A percentile compares a stretch with the other conserved stretches of the same genome.
These are phyloP conservation scores for Pilophorus perplexus DNA, from an alignment of 2,888 invertebrate genomes.

Conservation along the genomic window DNA sequence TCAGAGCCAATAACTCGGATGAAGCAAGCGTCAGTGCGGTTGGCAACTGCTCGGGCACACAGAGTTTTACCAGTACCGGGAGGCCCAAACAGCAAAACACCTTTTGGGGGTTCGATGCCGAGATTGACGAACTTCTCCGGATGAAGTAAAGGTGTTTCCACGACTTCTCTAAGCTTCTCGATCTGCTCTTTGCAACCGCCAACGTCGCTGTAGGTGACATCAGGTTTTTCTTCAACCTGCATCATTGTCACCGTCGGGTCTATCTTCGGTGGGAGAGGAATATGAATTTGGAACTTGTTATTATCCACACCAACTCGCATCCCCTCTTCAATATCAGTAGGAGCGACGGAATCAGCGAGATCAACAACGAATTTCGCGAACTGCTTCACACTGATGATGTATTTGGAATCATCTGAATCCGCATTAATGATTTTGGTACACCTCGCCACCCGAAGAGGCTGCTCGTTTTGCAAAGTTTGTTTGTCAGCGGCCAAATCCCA, in stretches of 20 bases:
- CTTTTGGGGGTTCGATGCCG: conserved; percentile 98
- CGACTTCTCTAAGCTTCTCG: conserved; percentile 96
- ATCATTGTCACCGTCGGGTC: conserved; percentile 99
- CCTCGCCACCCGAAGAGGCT: conserved; percentile 93
- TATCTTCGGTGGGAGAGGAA: conserved; percentile 98
- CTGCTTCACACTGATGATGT: conserved; percentile 99
- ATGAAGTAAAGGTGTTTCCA: conserved; percentile 96
- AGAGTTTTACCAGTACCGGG: conserved; percentile 99
- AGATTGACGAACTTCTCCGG: conserved; percentile 98
- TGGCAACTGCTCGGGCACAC: conserved; percentile 97
- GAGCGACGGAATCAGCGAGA: conserved; percentile 50
- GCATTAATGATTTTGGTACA: conserved; percentile 99
- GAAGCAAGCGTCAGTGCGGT: conserved; percentile 98
- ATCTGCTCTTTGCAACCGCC: conserved; percentile 99
- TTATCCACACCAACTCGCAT: conserved; percentile 98
- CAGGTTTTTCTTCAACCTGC: conserved; percentile 99
- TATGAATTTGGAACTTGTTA: conserved; percentile 99
- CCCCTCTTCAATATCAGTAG: conserved; percentile 75
- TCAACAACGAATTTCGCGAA: conserved; percentile 98
- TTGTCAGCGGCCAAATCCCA: conserved; percentile 99
- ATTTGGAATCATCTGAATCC: conserved; percentile 95
- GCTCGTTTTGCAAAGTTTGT: conserved; percentile 96
- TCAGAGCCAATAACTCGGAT: conserved; percentile 96
- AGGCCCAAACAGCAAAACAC: conserved; percentile 95
- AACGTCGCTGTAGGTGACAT: conserved; percentile 99